Evolutionary conservation across 2,888 invertebrate genomes (phyloP), one percentile per base, ranked within the genome.

Genomic region (Ophraella communa): DNA sequence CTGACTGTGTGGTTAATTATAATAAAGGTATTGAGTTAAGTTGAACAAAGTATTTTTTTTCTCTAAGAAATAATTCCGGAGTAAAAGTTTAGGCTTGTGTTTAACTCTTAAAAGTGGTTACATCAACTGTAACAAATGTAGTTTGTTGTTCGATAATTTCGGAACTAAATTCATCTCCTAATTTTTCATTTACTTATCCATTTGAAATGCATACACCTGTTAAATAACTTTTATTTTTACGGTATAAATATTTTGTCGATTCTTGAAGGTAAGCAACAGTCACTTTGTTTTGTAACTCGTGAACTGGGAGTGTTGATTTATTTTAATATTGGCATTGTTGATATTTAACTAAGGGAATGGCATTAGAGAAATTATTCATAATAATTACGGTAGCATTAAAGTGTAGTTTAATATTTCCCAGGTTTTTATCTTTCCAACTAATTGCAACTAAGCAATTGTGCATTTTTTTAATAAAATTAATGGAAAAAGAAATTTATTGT

Each of bases 181-280:
- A n/a, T n/a, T n/a, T n/a, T 27, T 27, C 27, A 27, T 7, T 8
- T 3, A 27, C 27, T 27, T 4, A 3, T 39, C 14, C 1, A 5
- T n/a, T 17, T 30, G 10, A 2, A 2, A 39, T 39, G 7, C 39
- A 39, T 39, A 39, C 17, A 39, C 17, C 47, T 59, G 49, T 57
- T 61, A 55, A 61, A n/a, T n/a, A 55, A 60, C 49, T 57, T 56
- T 30, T 23, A 39, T 39, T 18, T 54, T 4, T 52, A 18, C 4
- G 17, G 45, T 44, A 10, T 8, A 45, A n/a, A n/a, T 21, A 62
- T 57, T 61, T 62, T 27, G 45, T 47, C 18, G 56, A 45, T 49
- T 27, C 54, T 60, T 67, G 67, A 67, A 67, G 67, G 67, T 65
- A 64, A 65, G 57, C 67, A 62, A 67, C 67, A 64, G 64, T 67